Conservation (phyloP, 2,888 invertebrate species). For the Polyommatus icarus region DNA sequence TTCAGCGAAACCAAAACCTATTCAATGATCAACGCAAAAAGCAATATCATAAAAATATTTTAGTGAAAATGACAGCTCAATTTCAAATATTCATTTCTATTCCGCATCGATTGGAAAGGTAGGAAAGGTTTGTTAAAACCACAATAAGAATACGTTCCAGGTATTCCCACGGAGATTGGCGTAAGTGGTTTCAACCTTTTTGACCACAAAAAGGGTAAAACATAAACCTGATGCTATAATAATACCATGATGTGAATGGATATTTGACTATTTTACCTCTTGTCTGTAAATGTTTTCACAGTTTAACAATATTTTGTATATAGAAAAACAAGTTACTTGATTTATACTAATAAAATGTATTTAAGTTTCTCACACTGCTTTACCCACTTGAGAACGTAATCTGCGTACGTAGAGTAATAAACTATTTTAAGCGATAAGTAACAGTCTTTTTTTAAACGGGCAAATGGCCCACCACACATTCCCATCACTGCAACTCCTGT, state of each 20-base stretch:
- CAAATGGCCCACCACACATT: no score
- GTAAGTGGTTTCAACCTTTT: conserved; percentile 6
- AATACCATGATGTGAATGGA: neutral
- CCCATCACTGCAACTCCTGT: no score
- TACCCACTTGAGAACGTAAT: no score
- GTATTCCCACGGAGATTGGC: neutral
- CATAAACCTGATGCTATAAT: neutral
- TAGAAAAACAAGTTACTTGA: no score
- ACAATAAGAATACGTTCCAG: neutral
- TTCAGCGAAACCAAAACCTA: neutral
- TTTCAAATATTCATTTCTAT: neutral
- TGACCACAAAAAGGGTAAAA: conserved; percentile 9
- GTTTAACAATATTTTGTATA: neutral
- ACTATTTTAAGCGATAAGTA: no score
- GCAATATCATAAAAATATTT: neutral
- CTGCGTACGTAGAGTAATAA: no score
- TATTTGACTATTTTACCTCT: neutral
- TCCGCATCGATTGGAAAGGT: neutral
- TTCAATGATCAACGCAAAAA: neutral
- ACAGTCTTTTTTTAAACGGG: no score
- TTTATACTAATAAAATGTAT: no score
- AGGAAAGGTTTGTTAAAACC: neutral
- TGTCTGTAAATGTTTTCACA: neutral
- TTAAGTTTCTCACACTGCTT: no score
- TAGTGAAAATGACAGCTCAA: neutral